These are phyloP conservation scores for Aphelinus certus DNA, from an alignment of 1,140 invertebrate species.

Conservation along the genomic window DNA sequence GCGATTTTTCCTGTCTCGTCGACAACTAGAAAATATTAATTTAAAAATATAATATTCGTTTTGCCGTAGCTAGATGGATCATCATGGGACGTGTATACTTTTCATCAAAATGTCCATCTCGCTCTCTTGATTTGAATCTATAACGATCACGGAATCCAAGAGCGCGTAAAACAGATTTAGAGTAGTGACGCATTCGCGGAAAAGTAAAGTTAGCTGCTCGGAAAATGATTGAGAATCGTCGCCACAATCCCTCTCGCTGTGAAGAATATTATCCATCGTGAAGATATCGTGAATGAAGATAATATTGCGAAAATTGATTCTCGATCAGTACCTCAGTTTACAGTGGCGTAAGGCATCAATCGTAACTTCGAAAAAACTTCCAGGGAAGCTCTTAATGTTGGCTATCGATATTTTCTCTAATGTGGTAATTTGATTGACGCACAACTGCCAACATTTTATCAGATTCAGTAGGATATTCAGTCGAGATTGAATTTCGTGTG, in stretches of 20 bases:
- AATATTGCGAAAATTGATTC: too few relatives aligned
- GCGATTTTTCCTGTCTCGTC: slow-evolving; percentile 50
- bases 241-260: slow-evolving; percentile 48
- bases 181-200: slow-evolving; percentile 50
- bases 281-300: not conserved
- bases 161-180: slow-evolving; percentile 51
- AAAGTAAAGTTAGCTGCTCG: slow-evolving; percentile 50
- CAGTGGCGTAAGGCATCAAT: slow-evolving; percentile 49
- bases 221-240: slow-evolving; percentile 42
- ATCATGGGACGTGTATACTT: slow-evolving; percentile 41
- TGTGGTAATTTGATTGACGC: slow-evolving; percentile 46
- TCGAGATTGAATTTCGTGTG: slow-evolving; percentile 42
- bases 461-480: slow-evolving; percentile 45
- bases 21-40: slow-evolving; percentile 45
- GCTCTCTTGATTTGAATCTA: slow-evolving; percentile 43
- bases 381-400: slow-evolving; percentile 43
- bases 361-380: slow-evolving; percentile 45
- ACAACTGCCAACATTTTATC: slow-evolving; percentile 52
- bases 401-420: slow-evolving; percentile 42
- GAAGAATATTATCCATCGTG: slow-evolving; percentile 21
- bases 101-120: slow-evolving; percentile 51
- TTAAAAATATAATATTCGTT: slow-evolving; percentile 1
- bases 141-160: slow-evolving; percentile 48
- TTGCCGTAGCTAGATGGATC: too few relatives aligned
- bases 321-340: slow-evolving; percentile 50